These are phyloP conservation scores for Platysteira castanea DNA, from an alignment of 2,113 vertebrate genomes.

Conservation along the genomic window DNA sequence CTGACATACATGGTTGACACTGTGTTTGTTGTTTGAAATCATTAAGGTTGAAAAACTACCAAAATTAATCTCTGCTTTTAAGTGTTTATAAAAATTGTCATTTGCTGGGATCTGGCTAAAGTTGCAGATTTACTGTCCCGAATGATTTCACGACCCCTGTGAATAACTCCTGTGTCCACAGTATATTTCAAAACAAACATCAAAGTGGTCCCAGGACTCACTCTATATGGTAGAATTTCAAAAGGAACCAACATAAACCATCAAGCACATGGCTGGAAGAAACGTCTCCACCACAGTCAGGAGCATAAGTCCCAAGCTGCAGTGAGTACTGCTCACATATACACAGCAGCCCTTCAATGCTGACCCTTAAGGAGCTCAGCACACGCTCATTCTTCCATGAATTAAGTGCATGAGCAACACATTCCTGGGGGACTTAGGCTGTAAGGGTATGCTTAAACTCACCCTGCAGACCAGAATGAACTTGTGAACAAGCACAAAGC, in stretches of 20 bases:
- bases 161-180: not conserved
- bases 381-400: not conserved
- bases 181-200: not conserved
- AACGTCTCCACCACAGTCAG: not conserved
- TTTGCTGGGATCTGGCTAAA: not conserved
- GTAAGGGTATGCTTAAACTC: not conserved
- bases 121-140: not conserved
- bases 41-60: not conserved
- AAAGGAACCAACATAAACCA: not conserved
- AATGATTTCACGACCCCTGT: not conserved
- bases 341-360: not conserved
- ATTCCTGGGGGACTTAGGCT: not conserved
- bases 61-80: not conserved
- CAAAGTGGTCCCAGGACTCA: not conserved
- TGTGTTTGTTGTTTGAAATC: not conserved
- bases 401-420: not conserved
- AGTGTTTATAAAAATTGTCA: not conserved
- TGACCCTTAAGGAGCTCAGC: not conserved
- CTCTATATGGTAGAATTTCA: not conserved
- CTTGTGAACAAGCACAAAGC: not conserved
- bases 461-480: not conserved
- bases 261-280: not conserved
- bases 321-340: not conserved
- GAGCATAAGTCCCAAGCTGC: accelerated
- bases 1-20: not conserved